Evolutionary conservation across 2,113 vertebrate genomes (phyloP).

Genomic region (Lanius collurio): DNA sequence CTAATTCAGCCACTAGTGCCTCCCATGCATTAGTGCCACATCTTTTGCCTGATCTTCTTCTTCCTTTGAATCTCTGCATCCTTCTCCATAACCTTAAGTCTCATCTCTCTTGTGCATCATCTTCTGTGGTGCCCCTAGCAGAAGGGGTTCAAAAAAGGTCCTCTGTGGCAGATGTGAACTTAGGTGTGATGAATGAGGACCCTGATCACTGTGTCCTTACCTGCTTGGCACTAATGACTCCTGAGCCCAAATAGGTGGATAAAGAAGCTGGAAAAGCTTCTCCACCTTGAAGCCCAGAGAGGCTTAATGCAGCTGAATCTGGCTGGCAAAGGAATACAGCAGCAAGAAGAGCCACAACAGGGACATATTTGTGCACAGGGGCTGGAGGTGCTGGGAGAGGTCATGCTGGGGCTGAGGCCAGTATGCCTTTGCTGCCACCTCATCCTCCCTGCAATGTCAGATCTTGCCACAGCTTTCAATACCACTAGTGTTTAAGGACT

Average conservation of each 20-base stretch:
- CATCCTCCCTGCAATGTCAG: not conserved
- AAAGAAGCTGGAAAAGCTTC: not conserved
- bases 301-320: not conserved
- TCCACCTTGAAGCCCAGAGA: not conserved
- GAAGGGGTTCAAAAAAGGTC: not conserved
- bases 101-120: not conserved
- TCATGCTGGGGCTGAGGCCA: not conserved
- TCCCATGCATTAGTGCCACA: not conserved
- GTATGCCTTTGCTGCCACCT: not conserved
- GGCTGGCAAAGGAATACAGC: not conserved
- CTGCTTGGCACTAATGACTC: not conserved
- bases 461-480: not conserved
- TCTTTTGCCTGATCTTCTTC: not conserved
- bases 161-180: not conserved
- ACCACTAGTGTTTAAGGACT: not conserved
- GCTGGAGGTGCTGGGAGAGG: not conserved
- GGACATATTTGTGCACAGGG: not conserved
- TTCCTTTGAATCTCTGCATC: not conserved
- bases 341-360: not conserved
- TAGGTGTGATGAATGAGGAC: not conserved
- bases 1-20: not conserved
- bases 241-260: not conserved
- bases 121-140: not conserved
- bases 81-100: not conserved
- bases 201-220: not conserved